Conservation (phyloP, 2,888 invertebrate species). For the Chymomyza fuscimana region DNA sequence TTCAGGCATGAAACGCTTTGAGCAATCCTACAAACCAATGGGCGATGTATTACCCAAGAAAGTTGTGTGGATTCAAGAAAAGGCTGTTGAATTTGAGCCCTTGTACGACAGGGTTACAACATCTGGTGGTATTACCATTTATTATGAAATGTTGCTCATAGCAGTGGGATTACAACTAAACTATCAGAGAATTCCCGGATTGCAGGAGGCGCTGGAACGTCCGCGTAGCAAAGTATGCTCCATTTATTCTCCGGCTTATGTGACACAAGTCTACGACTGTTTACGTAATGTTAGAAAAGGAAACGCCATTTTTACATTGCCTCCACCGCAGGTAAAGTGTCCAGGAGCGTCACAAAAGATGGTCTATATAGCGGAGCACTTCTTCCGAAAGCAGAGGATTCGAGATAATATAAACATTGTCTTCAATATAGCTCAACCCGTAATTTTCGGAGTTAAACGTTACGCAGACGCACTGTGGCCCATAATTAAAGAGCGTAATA, state of each 20-base stretch:
- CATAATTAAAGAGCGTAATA: conserved; percentile 86
- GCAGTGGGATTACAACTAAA: conserved; percentile 90
- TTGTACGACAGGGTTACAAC: conserved; percentile 85
- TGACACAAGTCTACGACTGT: conserved; percentile 87
- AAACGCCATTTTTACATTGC: conserved; percentile 95
- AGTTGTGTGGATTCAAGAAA: conserved; percentile 90
- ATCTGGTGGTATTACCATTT: conserved; percentile 84
- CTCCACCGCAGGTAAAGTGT: conserved; percentile 95
- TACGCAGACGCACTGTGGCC: conserved; percentile 93
- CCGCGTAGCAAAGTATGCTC: conserved; percentile 89
- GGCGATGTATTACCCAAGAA: conserved; percentile 86
- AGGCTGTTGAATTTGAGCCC: conserved; percentile 86
- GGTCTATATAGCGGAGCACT: conserved; percentile 93
- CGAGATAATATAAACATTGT: conserved; percentile 87
- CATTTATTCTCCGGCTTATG: conserved; percentile 91
- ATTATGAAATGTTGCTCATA: conserved; percentile 92
- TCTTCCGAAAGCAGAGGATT: conserved; percentile 87
- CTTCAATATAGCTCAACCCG: conserved; percentile 92
- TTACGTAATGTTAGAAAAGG: conserved; percentile 86
- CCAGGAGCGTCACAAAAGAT: conserved; percentile 99
- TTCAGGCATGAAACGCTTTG: conserved; percentile 88
- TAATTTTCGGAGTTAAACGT: conserved; percentile 95
- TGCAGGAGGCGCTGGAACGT: conserved; percentile 87
- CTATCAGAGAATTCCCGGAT: conserved; percentile 92
- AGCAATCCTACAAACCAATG: conserved; percentile 84